A percentile compares a stretch with the other conserved stretches of the same genome.
phyloP scores from a whole-genome alignment of 2,113 vertebrate species.

The Silurus meridionalis region DNA sequence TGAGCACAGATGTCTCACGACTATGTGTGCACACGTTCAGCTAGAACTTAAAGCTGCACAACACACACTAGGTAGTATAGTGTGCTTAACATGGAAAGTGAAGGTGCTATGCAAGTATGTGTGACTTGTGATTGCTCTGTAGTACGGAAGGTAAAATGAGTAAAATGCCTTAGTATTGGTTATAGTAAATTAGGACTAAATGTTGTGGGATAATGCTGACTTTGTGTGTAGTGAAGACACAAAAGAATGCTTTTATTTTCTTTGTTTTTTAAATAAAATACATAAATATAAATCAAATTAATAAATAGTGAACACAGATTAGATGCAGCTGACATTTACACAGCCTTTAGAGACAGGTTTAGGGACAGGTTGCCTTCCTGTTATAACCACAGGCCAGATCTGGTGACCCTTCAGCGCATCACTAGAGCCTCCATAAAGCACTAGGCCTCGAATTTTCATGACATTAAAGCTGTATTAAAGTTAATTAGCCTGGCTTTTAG shows the following conservation, averaged over 20 bases:
- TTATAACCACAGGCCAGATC: neutral
- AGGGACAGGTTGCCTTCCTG: neutral
- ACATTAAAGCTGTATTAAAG: neutral
- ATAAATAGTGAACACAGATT: neutral
- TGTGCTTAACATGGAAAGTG: neutral
- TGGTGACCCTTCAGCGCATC: neutral
- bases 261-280: neutral
- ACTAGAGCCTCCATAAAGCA: neutral
- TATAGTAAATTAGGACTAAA: neutral
- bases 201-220: neutral
- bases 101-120: neutral
- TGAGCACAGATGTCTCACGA: neutral
- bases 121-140: neutral
- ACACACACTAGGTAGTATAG: neutral
- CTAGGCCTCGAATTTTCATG: neutral
- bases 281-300: neutral
- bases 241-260: neutral
- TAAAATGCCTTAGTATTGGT: neutral
- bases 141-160: neutral
- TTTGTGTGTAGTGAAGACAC: neutral
- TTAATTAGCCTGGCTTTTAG: constrained; percentile 18
- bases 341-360: neutral
- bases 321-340: neutral
- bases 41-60: neutral
- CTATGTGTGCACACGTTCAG: neutral